phyloP scores from a whole-genome alignment of 2,888 invertebrate species.

The Acronicta psi region DNA sequence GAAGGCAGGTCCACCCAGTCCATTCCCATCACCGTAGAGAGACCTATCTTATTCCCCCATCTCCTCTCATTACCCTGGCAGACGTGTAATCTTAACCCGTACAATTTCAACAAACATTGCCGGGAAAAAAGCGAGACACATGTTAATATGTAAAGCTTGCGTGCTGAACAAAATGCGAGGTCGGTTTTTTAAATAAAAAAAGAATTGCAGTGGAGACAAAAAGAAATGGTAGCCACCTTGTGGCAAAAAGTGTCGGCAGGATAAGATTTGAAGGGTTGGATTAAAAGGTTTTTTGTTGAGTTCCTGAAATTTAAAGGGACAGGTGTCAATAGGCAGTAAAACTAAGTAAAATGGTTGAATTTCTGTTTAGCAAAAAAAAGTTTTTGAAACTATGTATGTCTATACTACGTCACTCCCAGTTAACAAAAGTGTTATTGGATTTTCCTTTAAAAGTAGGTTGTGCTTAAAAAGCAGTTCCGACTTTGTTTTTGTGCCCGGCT shows the following conservation, averaged over 20 bases:
- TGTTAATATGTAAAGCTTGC: conserved; percentile 60
- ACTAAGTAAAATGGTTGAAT: too few species aligned
- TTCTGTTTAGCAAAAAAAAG: too few species aligned
- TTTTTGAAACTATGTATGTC: too few species aligned
- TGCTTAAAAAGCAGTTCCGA: too few species aligned
- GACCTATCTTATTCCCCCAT: conserved; percentile 8
- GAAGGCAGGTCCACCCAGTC: conserved; percentile 4
- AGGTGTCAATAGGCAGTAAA: too few species aligned
- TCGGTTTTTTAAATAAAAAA: conserved; percentile 56
- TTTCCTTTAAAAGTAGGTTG: too few species aligned
- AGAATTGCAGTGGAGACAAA: conserved; percentile 59
- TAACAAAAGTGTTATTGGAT: too few species aligned
- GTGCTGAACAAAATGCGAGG: conserved; percentile 56
- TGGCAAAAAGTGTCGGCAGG: conserved; percentile 43
- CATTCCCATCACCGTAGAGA: conserved; percentile 19
- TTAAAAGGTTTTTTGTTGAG: conserved; percentile 22
- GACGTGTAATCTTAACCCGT: conserved; percentile 51
- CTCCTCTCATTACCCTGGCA: conserved; percentile 42
- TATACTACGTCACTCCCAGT: too few species aligned
- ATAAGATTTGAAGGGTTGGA: conserved; percentile 59
- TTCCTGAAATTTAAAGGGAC: too few species aligned
- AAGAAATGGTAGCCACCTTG: conserved; percentile 64
- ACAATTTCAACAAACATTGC: conserved; percentile 39
- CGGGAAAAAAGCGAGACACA: conserved; percentile 39
- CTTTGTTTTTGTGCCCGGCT: too few species aligned